Base-by-base conservation (phyloP, 2,113 vertebrate species). In the Brienomyrus longianalis region DNA sequence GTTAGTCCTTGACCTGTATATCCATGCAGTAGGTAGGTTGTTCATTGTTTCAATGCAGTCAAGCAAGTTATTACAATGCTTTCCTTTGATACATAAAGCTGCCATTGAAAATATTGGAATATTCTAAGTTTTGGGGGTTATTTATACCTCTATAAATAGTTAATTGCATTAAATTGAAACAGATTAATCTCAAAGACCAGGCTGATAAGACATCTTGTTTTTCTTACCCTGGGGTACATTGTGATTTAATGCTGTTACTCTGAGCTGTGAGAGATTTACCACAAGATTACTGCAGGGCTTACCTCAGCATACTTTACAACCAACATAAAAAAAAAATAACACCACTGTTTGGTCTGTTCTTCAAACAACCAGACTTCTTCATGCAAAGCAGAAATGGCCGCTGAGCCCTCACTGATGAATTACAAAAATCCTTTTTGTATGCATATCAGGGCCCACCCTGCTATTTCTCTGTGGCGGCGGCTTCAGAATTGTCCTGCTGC, bases 241-340 rank as follows among this genome's bases (percentile, higher is more conserved):
- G 59, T 92, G 87, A 92, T 77, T 92, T 94, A 92, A 94, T 93
- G 90, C 90, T 91, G 92, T 94, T 93, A 93, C 92, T 91, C 91
- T 91, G 92, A 93, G 90, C 27, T 92, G 92, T 91, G 74, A 91
- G 66, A 91, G 91, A 92, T 89, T 90, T 92, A 93, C 91, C 48
- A n/a, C 74, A 89, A 92, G 94, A 94, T 93, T 93, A 92, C 93
- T 11, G 43, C 87, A 87, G 90, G 89, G 92, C 88, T 94, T 91
- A 88, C 92, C 50, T 88, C 52, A 88, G 54, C 87, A 66, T 66
- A 47, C 90, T 91, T 94, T 93, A 93, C 91, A 91, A 93, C 91
- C 91, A 91, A 91, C 90, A 93, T 91, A 93, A 43, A 80, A 43
- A 80, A 13, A 17, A 31, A 94, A n/a, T n/a, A 93, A 94, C 90